Conservation (phyloP, 2,888 invertebrate genomes). For the Opisthograptis luteolata region DNA sequence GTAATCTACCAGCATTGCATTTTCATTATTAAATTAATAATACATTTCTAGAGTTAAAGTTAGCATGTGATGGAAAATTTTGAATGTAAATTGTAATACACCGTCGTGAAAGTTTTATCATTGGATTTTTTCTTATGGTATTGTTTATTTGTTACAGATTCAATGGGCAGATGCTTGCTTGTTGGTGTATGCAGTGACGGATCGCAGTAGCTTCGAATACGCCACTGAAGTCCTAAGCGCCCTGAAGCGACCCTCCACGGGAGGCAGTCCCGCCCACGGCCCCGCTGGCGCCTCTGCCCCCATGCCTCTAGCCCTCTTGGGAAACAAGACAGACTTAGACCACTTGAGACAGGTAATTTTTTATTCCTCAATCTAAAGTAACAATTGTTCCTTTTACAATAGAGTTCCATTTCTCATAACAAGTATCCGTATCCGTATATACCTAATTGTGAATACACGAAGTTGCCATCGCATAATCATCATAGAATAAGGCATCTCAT, state of each 20-base stretch:
- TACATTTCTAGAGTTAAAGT: no score
- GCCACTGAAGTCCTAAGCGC: conserved; percentile 86
- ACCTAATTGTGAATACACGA: no score
- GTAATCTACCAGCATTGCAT: conserved; percentile 15
- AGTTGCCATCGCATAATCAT: no score
- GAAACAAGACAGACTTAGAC: conserved; percentile 92
- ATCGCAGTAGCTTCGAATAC: conserved; percentile 88
- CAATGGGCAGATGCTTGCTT: conserved; percentile 92
- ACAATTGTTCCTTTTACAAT: no score
- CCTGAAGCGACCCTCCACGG: conserved; percentile 82
- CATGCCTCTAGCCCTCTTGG: conserved; percentile 87
- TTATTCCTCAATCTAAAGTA: background rate
- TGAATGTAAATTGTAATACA: background rate
- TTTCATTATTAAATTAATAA: no score
- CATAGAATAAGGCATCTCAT: no score
- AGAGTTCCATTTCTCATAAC: no score
- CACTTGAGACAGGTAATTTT: conserved; percentile 88
- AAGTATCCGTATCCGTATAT: no score
- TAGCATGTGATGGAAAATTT: conserved; percentile 16
- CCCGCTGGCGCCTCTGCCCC: conserved; percentile 77
- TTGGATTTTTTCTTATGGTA: background rate
- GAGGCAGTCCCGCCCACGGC: conserved; percentile 84
- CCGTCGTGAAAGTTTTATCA: background rate
- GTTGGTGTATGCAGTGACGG: conserved; percentile 91
- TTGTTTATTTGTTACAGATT: conserved; percentile 74